These are phyloP conservation scores for Semotilus atromaculatus DNA, from an alignment of 2,797 vertebrate species.

Conservation along the genomic window DNA sequence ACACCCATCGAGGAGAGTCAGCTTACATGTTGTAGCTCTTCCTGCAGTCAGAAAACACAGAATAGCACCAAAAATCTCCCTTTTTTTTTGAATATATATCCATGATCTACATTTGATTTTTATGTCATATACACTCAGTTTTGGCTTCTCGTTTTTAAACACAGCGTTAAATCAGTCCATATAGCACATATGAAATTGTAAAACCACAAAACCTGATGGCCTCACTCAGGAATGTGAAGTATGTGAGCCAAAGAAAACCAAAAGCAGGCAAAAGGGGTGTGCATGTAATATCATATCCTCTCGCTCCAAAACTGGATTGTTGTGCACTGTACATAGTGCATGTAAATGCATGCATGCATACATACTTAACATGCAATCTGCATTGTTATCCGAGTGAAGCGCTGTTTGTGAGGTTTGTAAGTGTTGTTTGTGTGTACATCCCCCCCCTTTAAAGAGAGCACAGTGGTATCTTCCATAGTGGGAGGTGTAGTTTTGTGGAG, in stretches of 20 bases:
- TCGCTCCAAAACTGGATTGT: background rate
- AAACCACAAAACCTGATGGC: constrained; percentile 62
- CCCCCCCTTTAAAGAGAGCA: background rate
- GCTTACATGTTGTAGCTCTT: constrained; percentile 18
- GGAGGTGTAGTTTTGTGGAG: constrained; percentile 72
- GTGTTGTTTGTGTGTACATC: background rate
- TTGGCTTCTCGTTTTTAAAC: background rate
- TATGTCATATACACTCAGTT: background rate
- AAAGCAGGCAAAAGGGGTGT: constrained; percentile 50
- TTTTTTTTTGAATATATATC: background rate
- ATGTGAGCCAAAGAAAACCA: constrained; percentile 69
- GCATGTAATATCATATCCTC: accelerated
- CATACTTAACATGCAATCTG: background rate
- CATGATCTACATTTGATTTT: background rate
- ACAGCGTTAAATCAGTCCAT: constrained; percentile 26
- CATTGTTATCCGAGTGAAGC: background rate
- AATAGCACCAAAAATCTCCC: background rate
- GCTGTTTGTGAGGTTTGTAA: constrained; percentile 2
- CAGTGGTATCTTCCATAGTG: constrained; percentile 75
- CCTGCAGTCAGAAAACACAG: background rate
- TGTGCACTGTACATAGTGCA: too few species aligned
- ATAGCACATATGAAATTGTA: constrained; percentile 43
- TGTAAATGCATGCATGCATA: background rate
- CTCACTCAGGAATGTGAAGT: constrained; percentile 78
- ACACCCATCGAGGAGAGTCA: background rate